Evolutionary conservation across 2,113 vertebrate genomes (phyloP), one percentile per base, ranked within the genome.

Genomic region (Melanostigma gelatinosum): DNA sequence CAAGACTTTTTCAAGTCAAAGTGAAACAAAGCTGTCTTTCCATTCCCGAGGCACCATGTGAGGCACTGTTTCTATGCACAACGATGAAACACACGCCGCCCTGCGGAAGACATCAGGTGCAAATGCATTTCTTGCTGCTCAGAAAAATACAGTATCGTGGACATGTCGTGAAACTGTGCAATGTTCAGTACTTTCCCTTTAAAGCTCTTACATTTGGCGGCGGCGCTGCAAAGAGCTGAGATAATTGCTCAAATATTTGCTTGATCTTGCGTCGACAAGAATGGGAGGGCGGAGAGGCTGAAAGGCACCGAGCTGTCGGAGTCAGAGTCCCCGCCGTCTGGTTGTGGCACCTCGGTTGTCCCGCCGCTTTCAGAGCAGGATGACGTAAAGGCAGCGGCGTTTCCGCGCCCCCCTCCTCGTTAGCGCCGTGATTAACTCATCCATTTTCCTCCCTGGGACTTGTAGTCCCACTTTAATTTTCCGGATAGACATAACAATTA

Each of bases 351-450:
- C 76, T 71, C 22, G 13, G 66, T 48, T 75, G 79, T 87, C 83
- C 79, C 4, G 87, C 64, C 3, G 75, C 85, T 88, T 83, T 92
- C 89, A 91, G 67, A 64, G 65, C 62, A 12, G 64, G 79, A 88
- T 90, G 87, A 91, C 81, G 80, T 77, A 87, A 83, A 81, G 85
- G 75, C 84, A 60, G 72, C 78, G 16, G 32, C 48, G 72, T 34
- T 32, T 57, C 66, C 57, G 18, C 68, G n/a, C 68, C 76, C 60
- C 60, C 40, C 16, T 73, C 55, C 88, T 89, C 74, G 80, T 87
- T 91, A 90, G 46, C 50, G 36, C 66, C 0, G 20, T 90, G 82
- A 93, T 93, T 89, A 92, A 91, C 84, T 85, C 87, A 85, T 91
- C 87, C 79, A 83, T 89, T 88, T 72, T 68, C 57, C 69, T 89